A percentile compares a stretch with the other conserved stretches of the same genome.
Evolutionary conservation across 64 coral and sea anemone genomes (phyloP).

Genomic region (Platygyra sinensis): DNA sequence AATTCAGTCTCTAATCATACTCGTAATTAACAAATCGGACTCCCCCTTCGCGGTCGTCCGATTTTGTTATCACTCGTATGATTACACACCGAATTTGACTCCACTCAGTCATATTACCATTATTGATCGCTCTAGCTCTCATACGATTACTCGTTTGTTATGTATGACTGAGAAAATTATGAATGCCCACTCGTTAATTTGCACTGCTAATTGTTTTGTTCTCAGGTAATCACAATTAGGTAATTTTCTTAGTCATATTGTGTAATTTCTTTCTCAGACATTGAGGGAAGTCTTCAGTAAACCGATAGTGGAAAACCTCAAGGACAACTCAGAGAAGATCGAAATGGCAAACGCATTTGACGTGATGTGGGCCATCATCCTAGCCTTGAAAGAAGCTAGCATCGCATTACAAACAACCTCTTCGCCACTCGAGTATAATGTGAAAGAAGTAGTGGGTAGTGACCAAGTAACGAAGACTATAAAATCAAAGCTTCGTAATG

Average conservation of each 20-base stretch:
- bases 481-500: neutral
- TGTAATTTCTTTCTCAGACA: neutral
- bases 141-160: neutral
- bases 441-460: neutral
- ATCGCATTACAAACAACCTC: no score
- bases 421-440: neutral
- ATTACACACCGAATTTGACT: no score
- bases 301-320: neutral
- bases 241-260: neutral
- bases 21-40: no score
- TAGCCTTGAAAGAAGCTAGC: slow-evolving; percentile 24
- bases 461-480: neutral
- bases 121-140: no score
- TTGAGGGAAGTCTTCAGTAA: neutral
- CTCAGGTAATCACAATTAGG: no score
- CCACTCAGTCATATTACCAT: no score
- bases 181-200: neutral
- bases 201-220: neutral
- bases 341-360: slow-evolving; percentile 4
- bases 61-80: no score
- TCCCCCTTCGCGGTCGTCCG: no score
- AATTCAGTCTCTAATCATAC: no score
- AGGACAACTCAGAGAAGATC: neutral
- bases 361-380: slow-evolving; percentile 31
- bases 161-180: neutral